Conservation (phyloP, 2,797 vertebrate species). For the Platalea minor region DNA sequence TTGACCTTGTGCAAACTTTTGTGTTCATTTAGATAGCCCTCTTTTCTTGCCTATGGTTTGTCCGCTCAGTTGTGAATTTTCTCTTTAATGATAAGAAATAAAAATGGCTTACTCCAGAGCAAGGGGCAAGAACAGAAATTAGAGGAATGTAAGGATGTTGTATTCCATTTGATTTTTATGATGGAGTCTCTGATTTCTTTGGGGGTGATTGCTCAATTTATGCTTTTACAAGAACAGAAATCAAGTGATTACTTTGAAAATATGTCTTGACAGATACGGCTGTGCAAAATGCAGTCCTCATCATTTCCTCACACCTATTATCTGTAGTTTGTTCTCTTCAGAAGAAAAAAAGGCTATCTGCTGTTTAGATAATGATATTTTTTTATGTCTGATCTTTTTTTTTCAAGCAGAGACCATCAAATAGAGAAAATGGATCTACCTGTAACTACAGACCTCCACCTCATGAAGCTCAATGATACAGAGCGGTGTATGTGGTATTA, state of each 20-base stretch:
- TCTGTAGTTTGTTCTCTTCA: slow-evolving; percentile 32
- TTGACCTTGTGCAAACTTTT: neutral
- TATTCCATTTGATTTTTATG: slow-evolving; percentile 15
- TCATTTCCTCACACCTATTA: slow-evolving; percentile 10
- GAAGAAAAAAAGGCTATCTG: slow-evolving; percentile 8
- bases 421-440: neutral
- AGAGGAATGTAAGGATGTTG: neutral
- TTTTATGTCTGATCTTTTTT: slow-evolving; percentile 26
- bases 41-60: neutral
- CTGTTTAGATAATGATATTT: slow-evolving; percentile 42
- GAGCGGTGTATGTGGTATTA: neutral
- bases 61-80: neutral
- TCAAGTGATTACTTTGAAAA: slow-evolving; percentile 42
- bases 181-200: slow-evolving; percentile 17
- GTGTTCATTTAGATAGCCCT: neutral
- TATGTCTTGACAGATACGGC: neutral
- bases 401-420: slow-evolving; percentile 27
- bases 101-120: neutral
- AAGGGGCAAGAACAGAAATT: neutral
- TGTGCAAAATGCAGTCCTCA: neutral
- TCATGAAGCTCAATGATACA: neutral
- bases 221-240: slow-evolving; percentile 34
- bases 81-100: neutral
- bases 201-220: slow-evolving; percentile 1
- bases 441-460: neutral